Base-by-base conservation (phyloP, 2,888 invertebrate species). In the Caenorhabditis uteleia region DNA sequence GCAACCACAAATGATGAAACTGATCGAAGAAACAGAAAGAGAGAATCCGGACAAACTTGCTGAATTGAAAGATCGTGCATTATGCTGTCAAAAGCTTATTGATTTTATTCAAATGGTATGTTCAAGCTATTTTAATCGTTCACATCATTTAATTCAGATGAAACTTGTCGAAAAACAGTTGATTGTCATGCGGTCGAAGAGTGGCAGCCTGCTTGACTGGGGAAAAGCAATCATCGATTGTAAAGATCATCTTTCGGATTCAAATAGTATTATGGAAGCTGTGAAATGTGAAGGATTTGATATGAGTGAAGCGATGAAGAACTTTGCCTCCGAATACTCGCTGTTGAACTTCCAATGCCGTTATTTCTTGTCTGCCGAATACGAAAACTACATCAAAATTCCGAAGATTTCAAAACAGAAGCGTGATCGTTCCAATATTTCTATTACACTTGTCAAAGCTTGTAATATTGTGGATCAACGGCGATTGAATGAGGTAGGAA, bases 341-440 rank as follows among this genome's bases (percentile, higher is more conserved):
- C 34, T 44, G 10, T 39, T 54, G 6, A 57, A 50, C 26, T 65
- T 47, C 33, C 55, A 54, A 38, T 55, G 55, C 18, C 49, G 65
- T 6, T 65, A 65, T 43, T 56, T 55, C 6, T 20, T 65, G 8
- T 65, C 65, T 6, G 55, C 65, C 8, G 58, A 59, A 18, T 65
- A 65, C 25, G 65, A 65, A 20, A 33, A 40, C 29, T 46, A 46
- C 4, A 50, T 65, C 46, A 59, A 43, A 26, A 40, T 65, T 10
- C 58, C 65, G 18, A 65, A 65, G 38, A 18, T 55, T 2, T 65
- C 65, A 6, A 55, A 50, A 14, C 34, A 54, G 27, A 54, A 59
- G 43, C 42, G 40, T 4, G 65, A 59, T 26, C 45, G 42, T 26
- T 40, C 53, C 0, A 54, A 54, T 26, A 14, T 65, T 14, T 50